phyloP scores from a whole-genome alignment of 2,888 invertebrate species.

The Epirrhoe alternata region DNA sequence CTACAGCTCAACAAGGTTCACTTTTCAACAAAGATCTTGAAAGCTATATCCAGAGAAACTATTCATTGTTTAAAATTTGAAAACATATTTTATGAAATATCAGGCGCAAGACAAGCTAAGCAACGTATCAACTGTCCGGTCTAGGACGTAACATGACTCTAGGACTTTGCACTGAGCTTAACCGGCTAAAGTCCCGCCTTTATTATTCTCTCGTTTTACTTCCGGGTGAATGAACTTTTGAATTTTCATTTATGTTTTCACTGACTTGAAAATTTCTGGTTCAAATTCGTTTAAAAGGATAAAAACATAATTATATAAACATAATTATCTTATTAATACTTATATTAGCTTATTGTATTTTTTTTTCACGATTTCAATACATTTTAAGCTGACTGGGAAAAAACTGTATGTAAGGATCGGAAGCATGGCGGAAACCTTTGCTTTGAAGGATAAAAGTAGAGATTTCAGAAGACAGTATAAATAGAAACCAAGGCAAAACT shows the following conservation, averaged over 20 bases:
- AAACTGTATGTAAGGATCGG: too few species aligned
- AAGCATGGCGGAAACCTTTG: too few species aligned
- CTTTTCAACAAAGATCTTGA: too few species aligned
- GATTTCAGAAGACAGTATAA: too few species aligned
- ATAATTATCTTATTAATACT: too few species aligned
- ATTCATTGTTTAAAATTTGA: not conserved
- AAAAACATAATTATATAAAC: too few species aligned
- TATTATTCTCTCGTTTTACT: conserved; percentile 68
- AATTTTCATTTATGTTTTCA: not conserved
- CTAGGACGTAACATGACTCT: conserved; percentile 70
- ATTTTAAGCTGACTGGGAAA: too few species aligned
- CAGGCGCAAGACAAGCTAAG: conserved; percentile 48
- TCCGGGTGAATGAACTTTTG: conserved; percentile 42
- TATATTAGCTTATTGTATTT: too few species aligned
- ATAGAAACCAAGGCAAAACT: not conserved
- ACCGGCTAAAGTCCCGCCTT: conserved; percentile 63
- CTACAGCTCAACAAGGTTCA: too few species aligned
- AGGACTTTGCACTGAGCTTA: conserved; percentile 64
- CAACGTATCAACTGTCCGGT: conserved; percentile 61
- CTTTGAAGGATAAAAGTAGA: too few species aligned
- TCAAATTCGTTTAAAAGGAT: too few species aligned
- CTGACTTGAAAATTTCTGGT: not conserved
- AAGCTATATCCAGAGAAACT: not conserved
- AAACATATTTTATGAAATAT: conserved; percentile 9
- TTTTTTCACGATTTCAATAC: too few species aligned